Evolutionary conservation across 2,888 invertebrate species (phyloP).

Genomic region (Cepaea hortensis): DNA sequence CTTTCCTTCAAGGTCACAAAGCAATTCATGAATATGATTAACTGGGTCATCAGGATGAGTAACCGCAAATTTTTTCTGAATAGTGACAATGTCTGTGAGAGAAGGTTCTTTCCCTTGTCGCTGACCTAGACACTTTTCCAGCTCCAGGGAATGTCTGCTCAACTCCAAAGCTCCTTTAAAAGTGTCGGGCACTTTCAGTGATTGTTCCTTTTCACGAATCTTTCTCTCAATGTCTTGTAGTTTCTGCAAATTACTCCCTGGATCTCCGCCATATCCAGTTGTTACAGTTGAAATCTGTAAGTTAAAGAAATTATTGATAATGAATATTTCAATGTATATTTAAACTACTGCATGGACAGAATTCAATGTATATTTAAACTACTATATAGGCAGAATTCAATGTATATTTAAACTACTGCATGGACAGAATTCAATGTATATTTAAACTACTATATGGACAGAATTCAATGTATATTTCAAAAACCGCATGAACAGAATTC

Average conservation of each 20-base stretch:
- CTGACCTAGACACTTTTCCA: constrained; percentile 63
- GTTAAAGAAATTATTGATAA: neutral
- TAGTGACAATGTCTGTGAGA: constrained; percentile 59
- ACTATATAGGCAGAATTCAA: too few species aligned
- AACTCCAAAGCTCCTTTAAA: constrained; percentile 59
- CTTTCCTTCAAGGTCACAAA: constrained; percentile 50
- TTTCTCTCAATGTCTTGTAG: constrained; percentile 66
- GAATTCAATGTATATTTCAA: too few species aligned
- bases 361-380: too few species aligned
- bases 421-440: too few species aligned
- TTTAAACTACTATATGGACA: too few species aligned
- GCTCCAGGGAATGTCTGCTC: constrained; percentile 68
- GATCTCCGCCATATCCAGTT: constrained; percentile 47
- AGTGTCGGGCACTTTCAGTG: constrained; percentile 57
- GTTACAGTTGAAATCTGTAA: neutral
- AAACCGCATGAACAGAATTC: too few species aligned
- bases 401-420: too few species aligned
- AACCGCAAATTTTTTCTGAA: constrained; percentile 43
- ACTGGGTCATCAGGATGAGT: constrained; percentile 62
- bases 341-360: too few species aligned
- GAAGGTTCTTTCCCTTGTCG: constrained; percentile 52
- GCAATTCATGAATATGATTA: constrained; percentile 65
- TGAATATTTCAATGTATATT: too few species aligned
- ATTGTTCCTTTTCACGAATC: constrained; percentile 61
- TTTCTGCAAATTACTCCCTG: constrained; percentile 52